These are phyloP conservation scores for Cantharis lateralis DNA, from an alignment of 2,888 invertebrate species.

Conservation along the genomic window DNA sequence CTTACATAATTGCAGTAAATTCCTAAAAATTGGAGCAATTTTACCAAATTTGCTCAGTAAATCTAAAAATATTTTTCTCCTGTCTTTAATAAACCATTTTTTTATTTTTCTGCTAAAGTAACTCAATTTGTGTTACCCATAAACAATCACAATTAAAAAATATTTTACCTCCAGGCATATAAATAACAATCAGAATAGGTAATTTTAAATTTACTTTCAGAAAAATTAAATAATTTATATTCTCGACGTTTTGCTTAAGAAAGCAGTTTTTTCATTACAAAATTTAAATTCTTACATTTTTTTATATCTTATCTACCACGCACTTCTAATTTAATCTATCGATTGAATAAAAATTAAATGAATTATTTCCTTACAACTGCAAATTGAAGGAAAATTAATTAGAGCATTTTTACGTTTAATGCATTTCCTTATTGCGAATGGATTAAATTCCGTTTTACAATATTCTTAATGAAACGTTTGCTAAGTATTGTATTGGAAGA, in stretches of 20 bases:
- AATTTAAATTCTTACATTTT: background rate
- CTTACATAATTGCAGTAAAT: background rate
- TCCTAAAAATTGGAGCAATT: background rate
- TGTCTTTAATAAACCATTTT: background rate
- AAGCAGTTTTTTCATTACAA: background rate
- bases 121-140: background rate
- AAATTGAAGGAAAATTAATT: background rate
- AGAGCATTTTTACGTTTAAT: conserved; percentile 6
- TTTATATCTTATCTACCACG: background rate
- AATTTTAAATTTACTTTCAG: background rate
- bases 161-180: background rate
- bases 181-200: background rate
- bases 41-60: background rate
- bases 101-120: too few relatives aligned
- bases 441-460: conserved; percentile 19
- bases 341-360: background rate
- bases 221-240: background rate
- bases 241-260: background rate
- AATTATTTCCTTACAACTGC: background rate
- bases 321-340: background rate
- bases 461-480: conserved; percentile 25
- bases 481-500: conserved; percentile 32
- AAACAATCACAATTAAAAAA: background rate
- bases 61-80: too few relatives aligned
- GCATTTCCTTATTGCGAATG: conserved; percentile 10